Evolutionary conservation across 2,888 invertebrate genomes (phyloP).

Genomic region (Eurytoma californica): DNA sequence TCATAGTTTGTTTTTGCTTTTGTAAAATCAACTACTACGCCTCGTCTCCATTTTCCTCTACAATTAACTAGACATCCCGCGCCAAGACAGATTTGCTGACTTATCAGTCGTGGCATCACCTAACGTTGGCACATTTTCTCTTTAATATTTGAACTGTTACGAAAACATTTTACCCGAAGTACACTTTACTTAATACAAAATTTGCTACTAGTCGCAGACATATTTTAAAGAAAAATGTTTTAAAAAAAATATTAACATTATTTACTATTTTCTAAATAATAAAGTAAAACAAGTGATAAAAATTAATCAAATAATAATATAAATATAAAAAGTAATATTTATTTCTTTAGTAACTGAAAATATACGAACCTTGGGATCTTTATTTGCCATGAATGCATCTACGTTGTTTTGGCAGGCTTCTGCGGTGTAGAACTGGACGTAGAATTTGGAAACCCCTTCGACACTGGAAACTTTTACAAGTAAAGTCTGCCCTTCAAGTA

Average conservation of each 20-base stretch:
- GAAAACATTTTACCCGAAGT: not conserved
- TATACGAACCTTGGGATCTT: conserved; percentile 64
- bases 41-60: conserved; percentile 69
- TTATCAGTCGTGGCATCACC: conserved; percentile 70
- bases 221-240: too few relatives aligned
- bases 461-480: conserved; percentile 74
- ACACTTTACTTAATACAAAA: not conserved
- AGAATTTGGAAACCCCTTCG: conserved; percentile 73
- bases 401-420: conserved; percentile 64
- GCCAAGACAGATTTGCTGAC: conserved; percentile 68
- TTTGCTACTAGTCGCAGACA: too few relatives aligned
- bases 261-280: too few relatives aligned
- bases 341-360: conserved; percentile 11
- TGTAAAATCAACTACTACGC: conserved; percentile 67
- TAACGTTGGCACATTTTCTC: conserved; percentile 62
- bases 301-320: not conserved
- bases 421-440: conserved; percentile 74
- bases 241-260: too few relatives aligned
- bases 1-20: conserved; percentile 63
- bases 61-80: conserved; percentile 71
- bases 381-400: conserved; percentile 65
- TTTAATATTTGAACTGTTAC: conserved; percentile 8
- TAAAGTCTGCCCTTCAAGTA: conserved; percentile 75
- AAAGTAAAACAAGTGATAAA: not conserved
- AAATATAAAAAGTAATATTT: not conserved